Percentiles rank a stretch among this genome's conserved stretches.
phyloP scores from a whole-genome alignment of 2,888 invertebrate genomes.

The Malthinus seriepunctatus region DNA sequence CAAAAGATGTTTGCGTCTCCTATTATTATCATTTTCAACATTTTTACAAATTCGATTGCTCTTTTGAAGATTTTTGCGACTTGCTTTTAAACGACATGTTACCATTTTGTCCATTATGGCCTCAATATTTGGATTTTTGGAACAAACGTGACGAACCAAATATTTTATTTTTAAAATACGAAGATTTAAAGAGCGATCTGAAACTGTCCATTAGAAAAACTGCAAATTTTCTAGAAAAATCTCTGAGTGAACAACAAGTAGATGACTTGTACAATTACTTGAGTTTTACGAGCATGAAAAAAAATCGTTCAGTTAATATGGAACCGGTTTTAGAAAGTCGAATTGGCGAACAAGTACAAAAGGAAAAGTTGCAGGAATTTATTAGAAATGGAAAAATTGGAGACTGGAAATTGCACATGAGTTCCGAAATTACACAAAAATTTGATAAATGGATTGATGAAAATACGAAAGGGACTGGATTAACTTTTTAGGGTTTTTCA shows the following conservation, averaged over 20 bases:
- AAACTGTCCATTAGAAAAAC: slow-evolving; percentile 66
- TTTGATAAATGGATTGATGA: slow-evolving; percentile 76
- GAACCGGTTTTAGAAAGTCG: slow-evolving; percentile 47
- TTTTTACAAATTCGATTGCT: slow-evolving; percentile 62
- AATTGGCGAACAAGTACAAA: slow-evolving; percentile 45
- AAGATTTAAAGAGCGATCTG: slow-evolving; percentile 79
- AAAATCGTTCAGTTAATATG: slow-evolving; percentile 62
- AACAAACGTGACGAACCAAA: slow-evolving; percentile 70
- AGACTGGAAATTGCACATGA: slow-evolving; percentile 63
- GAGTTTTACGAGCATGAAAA: slow-evolving; percentile 57
- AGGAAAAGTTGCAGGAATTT: slow-evolving; percentile 44
- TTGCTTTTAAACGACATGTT: slow-evolving; percentile 70
- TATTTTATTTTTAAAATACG: slow-evolving; percentile 78
- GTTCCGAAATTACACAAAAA: slow-evolving; percentile 67
- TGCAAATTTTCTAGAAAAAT: slow-evolving; percentile 71
- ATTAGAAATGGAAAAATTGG: slow-evolving; percentile 57
- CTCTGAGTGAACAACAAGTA: slow-evolving; percentile 68
- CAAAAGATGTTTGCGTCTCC: slow-evolving; percentile 88
- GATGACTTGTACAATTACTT: slow-evolving; percentile 47
- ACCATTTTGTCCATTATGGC: slow-evolving; percentile 68
- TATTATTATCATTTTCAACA: slow-evolving; percentile 82
- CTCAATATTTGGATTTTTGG: slow-evolving; percentile 70
- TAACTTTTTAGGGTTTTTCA: slow-evolving; percentile 25
- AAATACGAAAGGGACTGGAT: slow-evolving; percentile 65
- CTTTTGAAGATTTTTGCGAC: slow-evolving; percentile 77